phyloP scores from a whole-genome alignment of 1,140 invertebrate genomes.

The Ceratoteleas bidentatus region DNA sequence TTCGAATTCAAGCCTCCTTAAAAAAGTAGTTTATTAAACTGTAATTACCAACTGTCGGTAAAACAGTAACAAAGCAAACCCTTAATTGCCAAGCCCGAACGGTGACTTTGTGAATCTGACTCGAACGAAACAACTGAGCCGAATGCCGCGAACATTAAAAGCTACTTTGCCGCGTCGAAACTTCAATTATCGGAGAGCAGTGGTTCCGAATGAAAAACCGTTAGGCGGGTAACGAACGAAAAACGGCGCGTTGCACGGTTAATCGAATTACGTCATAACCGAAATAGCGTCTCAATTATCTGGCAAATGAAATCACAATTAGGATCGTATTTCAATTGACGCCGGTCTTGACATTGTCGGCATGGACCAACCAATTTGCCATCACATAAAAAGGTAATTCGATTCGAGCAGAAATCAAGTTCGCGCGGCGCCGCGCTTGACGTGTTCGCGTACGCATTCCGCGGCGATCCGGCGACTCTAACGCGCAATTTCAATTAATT shows the following conservation, averaged over 20 bases:
- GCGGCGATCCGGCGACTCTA: conserved; percentile 16
- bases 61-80: no score
- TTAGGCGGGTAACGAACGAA: conserved; percentile 11
- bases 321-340: conserved; percentile 42
- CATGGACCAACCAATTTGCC: conserved; percentile 25
- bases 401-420: conserved; percentile 48
- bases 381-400: conserved; percentile 45
- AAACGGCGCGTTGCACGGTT: conserved; percentile 23
- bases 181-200: conserved; percentile 7
- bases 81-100: no score
- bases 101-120: no score
- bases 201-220: conserved; percentile 25
- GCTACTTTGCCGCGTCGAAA: not conserved
- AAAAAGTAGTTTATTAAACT: no score
- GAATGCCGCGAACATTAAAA: no score
- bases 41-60: no score
- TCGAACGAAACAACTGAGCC: no score
- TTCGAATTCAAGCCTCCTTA: no score
- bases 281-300: conserved; percentile 44
- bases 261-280: conserved; percentile 48
- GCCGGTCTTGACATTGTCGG: conserved; percentile 51
- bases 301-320: conserved; percentile 54
- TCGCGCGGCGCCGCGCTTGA: conserved; percentile 32
- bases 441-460: conserved; percentile 14
- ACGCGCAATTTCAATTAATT: conserved; percentile 54